Base-by-base conservation (phyloP, 2,113 vertebrate species). In the Microtus ochrogaster region DNA sequence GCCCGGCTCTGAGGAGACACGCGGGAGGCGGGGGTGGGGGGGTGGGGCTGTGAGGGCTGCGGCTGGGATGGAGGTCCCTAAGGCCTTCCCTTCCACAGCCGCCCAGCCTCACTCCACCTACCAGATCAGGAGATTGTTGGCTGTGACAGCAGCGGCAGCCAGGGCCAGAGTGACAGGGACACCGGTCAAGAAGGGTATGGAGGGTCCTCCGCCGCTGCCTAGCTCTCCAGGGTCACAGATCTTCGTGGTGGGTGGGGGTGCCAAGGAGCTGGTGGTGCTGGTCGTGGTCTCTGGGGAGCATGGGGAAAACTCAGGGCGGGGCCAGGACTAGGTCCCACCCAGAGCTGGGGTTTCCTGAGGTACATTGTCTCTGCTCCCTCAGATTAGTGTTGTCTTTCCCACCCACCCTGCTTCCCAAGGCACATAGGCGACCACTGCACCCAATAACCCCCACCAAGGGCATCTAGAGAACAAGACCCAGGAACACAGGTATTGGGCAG, bases 231-330 rank as follows among this genome's bases (percentile, higher is more conserved):
- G 70, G 70, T 98, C 97, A 98, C 97, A 98, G 94, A 95, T 97
- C 97, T 98, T 98, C 97, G 97, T 98, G 97, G 97, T 98, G 74
- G 97, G 96, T 0, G 94, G 97, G 96, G 96, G 96, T 26, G 91
- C 94, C 94, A 96, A 83, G 26, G 97, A 98, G 95, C 95, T 97
- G 95, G 94, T 97, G 73, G 97, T 97, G 95, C 97, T 97, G 97
- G 97, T 97, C 97, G 97, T 98, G 97, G 97, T 98, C 97, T 98
- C 97, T 98, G 92, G 97, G 97, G 97, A 97, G 52, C 93, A 98
- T 73, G 94, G 95, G 47, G 94, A 70, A 94, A 92, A 97, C 97
- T 98, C 91, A 98, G 97, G 95, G 95, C 92, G 47, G 90, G 78
- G 83, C 36, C 74, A 28, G 74, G 89, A 78, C 70, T 41, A n/a